These are phyloP conservation scores for Cisticola juncidis DNA, from an alignment of 2,113 vertebrate genomes.

Conservation along the genomic window DNA sequence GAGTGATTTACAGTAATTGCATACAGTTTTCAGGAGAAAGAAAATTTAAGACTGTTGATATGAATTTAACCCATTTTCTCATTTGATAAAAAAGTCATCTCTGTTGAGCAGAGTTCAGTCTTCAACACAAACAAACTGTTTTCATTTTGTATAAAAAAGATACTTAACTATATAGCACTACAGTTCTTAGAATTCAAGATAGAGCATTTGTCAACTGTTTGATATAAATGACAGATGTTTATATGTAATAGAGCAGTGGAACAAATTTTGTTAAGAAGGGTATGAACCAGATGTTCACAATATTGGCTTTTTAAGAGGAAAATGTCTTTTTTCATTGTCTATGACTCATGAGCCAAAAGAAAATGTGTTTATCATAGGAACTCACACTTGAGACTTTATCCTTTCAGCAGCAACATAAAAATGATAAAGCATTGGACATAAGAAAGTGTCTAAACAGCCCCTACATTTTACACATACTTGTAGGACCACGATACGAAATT, in stretches of 20 bases:
- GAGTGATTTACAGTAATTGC: slow-evolving; percentile 69
- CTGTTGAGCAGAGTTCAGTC: slow-evolving; percentile 39
- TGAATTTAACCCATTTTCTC: slow-evolving; percentile 52
- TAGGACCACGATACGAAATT: not conserved
- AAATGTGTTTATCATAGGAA: slow-evolving; percentile 58
- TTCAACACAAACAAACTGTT: slow-evolving; percentile 57
- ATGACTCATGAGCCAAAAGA: slow-evolving; percentile 34
- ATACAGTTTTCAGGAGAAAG: slow-evolving; percentile 45
- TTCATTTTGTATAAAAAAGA: slow-evolving; percentile 43
- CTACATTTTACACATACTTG: slow-evolving; percentile 47
- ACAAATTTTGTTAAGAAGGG: slow-evolving; percentile 74
- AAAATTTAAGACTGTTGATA: slow-evolving; percentile 61
- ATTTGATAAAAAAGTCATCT: slow-evolving; percentile 58
- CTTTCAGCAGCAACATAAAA: slow-evolving; percentile 69
- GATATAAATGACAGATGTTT: slow-evolving; percentile 79
- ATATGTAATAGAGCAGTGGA: slow-evolving; percentile 73
- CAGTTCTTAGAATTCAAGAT: slow-evolving; percentile 37
- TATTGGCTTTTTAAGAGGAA: slow-evolving; percentile 61
- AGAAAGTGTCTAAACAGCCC: not conserved
- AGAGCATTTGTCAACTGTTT: slow-evolving; percentile 65
- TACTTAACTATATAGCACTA: slow-evolving; percentile 32
- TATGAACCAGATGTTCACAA: slow-evolving; percentile 77
- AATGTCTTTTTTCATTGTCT: slow-evolving; percentile 62
- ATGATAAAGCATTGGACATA: not conserved
- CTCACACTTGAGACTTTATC: slow-evolving; percentile 47